Percentiles rank a stretch among this genome's conserved stretches.
These are phyloP conservation scores for Trypoxylus dichotomus DNA, from an alignment of 1,140 invertebrate species.

Conservation along the genomic window DNA sequence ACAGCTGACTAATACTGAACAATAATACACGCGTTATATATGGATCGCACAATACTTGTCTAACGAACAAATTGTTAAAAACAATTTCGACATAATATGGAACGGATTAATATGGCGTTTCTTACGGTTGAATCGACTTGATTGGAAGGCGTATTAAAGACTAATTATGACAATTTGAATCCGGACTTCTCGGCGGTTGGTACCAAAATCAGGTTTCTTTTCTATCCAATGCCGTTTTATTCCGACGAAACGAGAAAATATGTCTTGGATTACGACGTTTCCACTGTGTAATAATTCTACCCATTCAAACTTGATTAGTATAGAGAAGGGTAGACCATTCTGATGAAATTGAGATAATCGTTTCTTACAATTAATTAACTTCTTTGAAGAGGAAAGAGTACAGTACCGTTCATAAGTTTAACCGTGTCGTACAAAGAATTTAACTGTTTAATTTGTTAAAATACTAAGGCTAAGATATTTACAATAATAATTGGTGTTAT, in stretches of 20 bases:
- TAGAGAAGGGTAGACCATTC: neutral
- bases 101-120: neutral
- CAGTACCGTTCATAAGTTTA: too few species aligned
- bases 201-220: neutral
- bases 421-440: too few species aligned
- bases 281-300: neutral
- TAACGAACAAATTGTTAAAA: neutral
- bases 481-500: too few species aligned
- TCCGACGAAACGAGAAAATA: too few species aligned
- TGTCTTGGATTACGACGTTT: too few species aligned
- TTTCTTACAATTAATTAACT: too few species aligned
- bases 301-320: neutral
- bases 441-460: too few species aligned
- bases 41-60: neutral
- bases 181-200: neutral
- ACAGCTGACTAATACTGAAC: neutral
- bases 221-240: neutral
- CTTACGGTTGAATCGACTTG: neutral
- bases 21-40: neutral
- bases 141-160: conserved; percentile 8
- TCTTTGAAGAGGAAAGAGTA: too few species aligned
- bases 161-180: conserved; percentile 15
- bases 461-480: too few species aligned
- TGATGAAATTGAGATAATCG: too few species aligned
- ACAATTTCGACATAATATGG: neutral